Percentiles rank a stretch among this genome's conserved stretches.
phyloP scores from a whole-genome alignment of 2,797 vertebrate species.

The Tympanoctomys barrerae region DNA sequence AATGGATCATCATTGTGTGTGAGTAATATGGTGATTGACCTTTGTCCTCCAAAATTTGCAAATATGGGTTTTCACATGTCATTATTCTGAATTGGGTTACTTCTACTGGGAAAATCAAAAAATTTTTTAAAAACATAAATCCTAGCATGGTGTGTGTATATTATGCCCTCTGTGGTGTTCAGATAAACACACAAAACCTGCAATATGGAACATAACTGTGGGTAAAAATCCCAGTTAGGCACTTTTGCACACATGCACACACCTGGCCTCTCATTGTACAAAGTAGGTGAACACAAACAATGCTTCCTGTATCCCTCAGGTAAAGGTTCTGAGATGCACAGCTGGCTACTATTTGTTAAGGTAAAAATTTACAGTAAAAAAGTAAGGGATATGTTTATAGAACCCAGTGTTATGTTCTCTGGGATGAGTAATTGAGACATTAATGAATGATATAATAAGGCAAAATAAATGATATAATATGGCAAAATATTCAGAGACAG shows the following conservation, averaged over 20 bases:
- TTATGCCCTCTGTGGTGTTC: neutral
- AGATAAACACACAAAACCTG: too few species aligned
- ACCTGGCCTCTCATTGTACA: neutral
- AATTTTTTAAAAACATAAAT: neutral
- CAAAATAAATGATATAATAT: neutral
- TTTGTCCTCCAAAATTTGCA: neutral
- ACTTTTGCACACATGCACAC: neutral
- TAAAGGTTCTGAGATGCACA: neutral
- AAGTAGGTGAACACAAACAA: neutral
- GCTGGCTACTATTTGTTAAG: neutral
- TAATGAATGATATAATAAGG: neutral
- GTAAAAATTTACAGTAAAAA: neutral
- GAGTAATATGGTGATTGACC: neutral
- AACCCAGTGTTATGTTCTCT: neutral
- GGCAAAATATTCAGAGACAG: conserved; percentile 14
- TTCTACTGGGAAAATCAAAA: neutral
- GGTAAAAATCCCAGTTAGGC: neutral
- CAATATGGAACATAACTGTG: neutral
- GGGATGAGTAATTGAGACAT: neutral
- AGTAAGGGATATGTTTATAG: neutral
- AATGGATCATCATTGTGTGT: neutral
- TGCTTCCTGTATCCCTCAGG: neutral
- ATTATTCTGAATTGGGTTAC: neutral
- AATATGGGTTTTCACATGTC: neutral
- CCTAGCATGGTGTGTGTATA: neutral